Conservation (phyloP, 2,113 vertebrate genomes). For the Raja brachyura region DNA sequence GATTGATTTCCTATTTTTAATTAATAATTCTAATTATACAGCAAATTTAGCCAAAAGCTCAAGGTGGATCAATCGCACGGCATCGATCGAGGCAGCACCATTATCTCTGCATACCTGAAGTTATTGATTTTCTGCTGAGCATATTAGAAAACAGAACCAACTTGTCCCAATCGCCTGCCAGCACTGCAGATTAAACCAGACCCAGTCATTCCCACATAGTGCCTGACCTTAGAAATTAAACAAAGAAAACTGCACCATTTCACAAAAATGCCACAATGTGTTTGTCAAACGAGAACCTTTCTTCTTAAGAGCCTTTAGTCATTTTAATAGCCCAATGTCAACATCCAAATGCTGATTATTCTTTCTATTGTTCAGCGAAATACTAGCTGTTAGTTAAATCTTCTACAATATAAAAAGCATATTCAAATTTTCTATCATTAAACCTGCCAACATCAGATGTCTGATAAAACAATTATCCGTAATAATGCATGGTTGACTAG, state of each 20-base stretch:
- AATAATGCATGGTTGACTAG: background rate
- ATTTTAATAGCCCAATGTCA: background rate
- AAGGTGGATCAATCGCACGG: conserved; percentile 69
- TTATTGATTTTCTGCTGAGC: conserved; percentile 67
- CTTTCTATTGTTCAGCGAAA: background rate
- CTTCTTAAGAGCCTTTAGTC: background rate
- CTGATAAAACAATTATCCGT: background rate
- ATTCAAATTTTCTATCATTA: background rate
- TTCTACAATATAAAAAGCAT: background rate
- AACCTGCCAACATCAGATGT: background rate
- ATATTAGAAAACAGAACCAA: conserved; percentile 54
- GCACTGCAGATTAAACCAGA: conserved; percentile 43
- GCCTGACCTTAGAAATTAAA: conserved; percentile 46
- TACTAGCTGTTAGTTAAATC: background rate
- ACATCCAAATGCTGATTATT: background rate
- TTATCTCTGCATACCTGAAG: conserved; percentile 70
- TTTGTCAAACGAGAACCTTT: conserved; percentile 1
- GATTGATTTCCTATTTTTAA: conserved; percentile 99
- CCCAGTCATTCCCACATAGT: conserved; percentile 41
- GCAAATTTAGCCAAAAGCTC: conserved; percentile 73
- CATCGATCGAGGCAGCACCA: conserved; percentile 64
- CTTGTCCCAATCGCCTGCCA: conserved; percentile 46
- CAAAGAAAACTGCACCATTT: conserved; percentile 3
- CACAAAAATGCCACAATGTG: background rate
- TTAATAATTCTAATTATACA: conserved; percentile 99